Base-by-base conservation (phyloP, 2,797 vertebrate genomes). In the Lates japonicus region DNA sequence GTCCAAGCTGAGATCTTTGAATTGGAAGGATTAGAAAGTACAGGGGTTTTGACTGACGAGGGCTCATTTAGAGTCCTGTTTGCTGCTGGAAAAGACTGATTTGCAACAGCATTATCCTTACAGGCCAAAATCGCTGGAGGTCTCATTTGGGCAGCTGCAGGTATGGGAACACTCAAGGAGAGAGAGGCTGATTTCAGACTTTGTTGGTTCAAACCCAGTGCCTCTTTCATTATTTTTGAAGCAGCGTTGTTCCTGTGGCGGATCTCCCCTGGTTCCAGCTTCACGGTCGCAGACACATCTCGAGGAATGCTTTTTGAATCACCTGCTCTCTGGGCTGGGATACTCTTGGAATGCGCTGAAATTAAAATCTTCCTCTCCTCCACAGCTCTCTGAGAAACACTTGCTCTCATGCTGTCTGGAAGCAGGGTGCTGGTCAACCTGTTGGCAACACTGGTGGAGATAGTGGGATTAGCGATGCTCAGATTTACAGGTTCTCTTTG, bases 191-290 rank as follows among this genome's bases (percentile, higher is more conserved):
- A 68, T 65, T 71, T 82, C 9, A 85, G 51, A 74, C 42, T 74
- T 57, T 88, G 79, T 54, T 75, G 85, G 64, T 72, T 90, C 48
- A 67, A 72, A 12, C 62, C 20, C 42, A 25, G 42, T 0, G 60
- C n/a, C 20, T 90, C 86, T 44, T 70, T 76, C 33, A 76, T 89
- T 46, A 76, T 52, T 68, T 80, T 77, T 29, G 66, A 61, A 51
- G 62, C 33, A 22, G 61, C 3, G 39, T 31, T 88, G 25, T 62
- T 87, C 61, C 88, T 87, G 31, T 62, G 39, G 44, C 14, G 22
- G 17, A 81, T 67, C 9, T 86, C 81, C 0, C 75, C 57, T 0
- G 88, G 75, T 60, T 93, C 92, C 59, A 86, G 65, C 74, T 95
- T 95, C 2, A 93, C 74, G 35, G 86, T 65, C 25, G 81, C 14